Evolutionary conservation across 1,140 invertebrate genomes (phyloP), one percentile per base, ranked within the genome.

Genomic region (Drosophila sproati): DNA sequence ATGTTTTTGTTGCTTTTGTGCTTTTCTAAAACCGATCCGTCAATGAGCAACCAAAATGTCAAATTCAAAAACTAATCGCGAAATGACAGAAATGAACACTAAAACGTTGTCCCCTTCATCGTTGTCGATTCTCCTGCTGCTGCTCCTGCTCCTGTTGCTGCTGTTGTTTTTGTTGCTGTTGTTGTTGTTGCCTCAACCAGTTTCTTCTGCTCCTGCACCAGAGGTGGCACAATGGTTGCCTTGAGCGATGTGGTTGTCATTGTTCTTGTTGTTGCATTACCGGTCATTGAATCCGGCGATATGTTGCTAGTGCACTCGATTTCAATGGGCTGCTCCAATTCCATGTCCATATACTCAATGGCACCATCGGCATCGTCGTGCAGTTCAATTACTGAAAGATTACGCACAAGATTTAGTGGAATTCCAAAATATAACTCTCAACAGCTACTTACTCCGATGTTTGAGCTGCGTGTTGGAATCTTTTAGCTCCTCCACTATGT

Each of bases 261-360:
- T 7, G 20, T 20, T 20, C 20, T 20, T 20, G 1, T 20, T 20
- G n/a, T 55, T 8, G 35, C 28, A 50, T 34, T 51, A 37, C 41
- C 29, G 29, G 34, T 20, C 55, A 60, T 55, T 41, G 56, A 37
- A 51, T 87, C 80, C 20, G 77, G 70, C 29, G 80, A 80, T 74
- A 88, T 75, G 67, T 83, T 85, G 63, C 62, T 79, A 57, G 68
- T 90, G 67, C 86, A 77, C 45, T 89, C 74, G n/a, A 90, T 90
- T 63, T 89, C 85, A 29, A 89, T 81, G 8, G 85, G 85, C 69
- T 89, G 85, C 47, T 89, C 85, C 29, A 89, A 45, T n/a, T 89
- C 85, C 85, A 89, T 89, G 55, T 92, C 91, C 54, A 92, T 86
- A 48, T 92, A 92, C 73, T 92, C 91, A 51, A 92, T 90, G 55